Evolutionary conservation across 2,888 invertebrate species (phyloP).

Genomic region (Drosophila anomalata): DNA sequence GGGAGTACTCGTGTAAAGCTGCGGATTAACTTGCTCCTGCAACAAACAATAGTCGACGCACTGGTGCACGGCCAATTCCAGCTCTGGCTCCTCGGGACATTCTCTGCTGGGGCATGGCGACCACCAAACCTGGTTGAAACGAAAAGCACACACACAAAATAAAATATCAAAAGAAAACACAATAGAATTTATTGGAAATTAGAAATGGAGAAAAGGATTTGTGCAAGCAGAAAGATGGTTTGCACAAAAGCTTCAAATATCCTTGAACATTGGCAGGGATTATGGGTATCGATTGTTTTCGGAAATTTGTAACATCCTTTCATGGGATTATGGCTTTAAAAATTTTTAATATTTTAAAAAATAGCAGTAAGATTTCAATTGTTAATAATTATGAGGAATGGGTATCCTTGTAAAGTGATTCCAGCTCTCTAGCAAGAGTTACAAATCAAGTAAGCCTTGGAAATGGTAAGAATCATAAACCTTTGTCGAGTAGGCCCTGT

Average conservation of each 20-base stretch:
- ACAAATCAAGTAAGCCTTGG: background rate
- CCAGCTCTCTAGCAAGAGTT: background rate
- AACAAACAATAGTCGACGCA: conserved; percentile 90
- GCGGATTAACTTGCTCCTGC: conserved; percentile 82
- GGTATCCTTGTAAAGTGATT: no score
- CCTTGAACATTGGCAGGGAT: conserved; percentile 5
- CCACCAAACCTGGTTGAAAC: conserved; percentile 89
- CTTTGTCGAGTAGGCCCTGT: background rate
- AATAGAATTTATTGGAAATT: conserved; percentile 23
- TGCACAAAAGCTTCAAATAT: background rate
- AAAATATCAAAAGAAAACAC: conserved; percentile 1
- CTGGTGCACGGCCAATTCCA: conserved; percentile 89
- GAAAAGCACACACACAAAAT: background rate
- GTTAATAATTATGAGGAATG: no score
- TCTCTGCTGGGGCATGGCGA: conserved; percentile 92
- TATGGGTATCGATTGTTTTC: conserved; percentile 10
- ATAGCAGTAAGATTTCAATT: no score
- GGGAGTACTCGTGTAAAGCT: conserved; percentile 69
- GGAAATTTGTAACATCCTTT: background rate
- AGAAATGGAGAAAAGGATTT: conserved; percentile 21
- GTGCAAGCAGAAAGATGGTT: conserved; percentile 14
- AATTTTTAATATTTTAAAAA: background rate
- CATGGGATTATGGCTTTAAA: background rate
- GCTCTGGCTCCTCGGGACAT: conserved; percentile 90
- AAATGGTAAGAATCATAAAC: background rate